Conservation (phyloP, 2,888 invertebrate species). For the Drosophila pegasa region DNA sequence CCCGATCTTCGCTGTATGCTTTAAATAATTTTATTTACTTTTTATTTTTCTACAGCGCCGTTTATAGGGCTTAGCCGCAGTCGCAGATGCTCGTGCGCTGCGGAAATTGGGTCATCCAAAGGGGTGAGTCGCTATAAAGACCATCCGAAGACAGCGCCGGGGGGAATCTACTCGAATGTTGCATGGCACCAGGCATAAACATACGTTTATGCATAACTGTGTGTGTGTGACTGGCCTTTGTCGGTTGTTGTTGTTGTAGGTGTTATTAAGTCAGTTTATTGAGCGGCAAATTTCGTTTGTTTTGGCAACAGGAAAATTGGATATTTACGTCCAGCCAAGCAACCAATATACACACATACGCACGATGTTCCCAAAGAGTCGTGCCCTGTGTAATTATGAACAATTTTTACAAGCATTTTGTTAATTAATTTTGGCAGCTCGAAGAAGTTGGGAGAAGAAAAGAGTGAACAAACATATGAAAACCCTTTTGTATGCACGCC, state of each 20-base stretch:
- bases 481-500: slow-evolving; percentile 51
- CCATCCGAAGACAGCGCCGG: slow-evolving; percentile 32
- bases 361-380: slow-evolving; percentile 58
- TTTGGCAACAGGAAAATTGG: slow-evolving; percentile 55
- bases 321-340: slow-evolving; percentile 22
- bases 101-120: slow-evolving; percentile 51
- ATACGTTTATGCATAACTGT: slow-evolving; percentile 18
- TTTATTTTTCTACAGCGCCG: slow-evolving; percentile 15
- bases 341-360: slow-evolving; percentile 44
- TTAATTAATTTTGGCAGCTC: slow-evolving; percentile 74
- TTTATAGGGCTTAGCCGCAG: slow-evolving; percentile 35
- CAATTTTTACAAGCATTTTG: slow-evolving; percentile 70
- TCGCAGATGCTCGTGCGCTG: slow-evolving; percentile 42
- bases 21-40: slow-evolving; percentile 18
- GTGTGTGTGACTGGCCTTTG: slow-evolving; percentile 19
- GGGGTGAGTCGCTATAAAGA: slow-evolving; percentile 40
- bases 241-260: slow-evolving; percentile 32
- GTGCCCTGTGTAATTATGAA: slow-evolving; percentile 68
- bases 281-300: slow-evolving; percentile 71
- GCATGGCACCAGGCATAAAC: slow-evolving; percentile 16
- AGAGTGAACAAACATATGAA: slow-evolving; percentile 4
- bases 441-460: slow-evolving; percentile 1
- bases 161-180: slow-evolving; percentile 50
- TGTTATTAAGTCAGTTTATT: slow-evolving; percentile 73
- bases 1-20: slow-evolving; percentile 15